These are phyloP conservation scores for Chloroceryle inda DNA, from an alignment of 2,797 vertebrate genomes.

Conservation along the genomic window DNA sequence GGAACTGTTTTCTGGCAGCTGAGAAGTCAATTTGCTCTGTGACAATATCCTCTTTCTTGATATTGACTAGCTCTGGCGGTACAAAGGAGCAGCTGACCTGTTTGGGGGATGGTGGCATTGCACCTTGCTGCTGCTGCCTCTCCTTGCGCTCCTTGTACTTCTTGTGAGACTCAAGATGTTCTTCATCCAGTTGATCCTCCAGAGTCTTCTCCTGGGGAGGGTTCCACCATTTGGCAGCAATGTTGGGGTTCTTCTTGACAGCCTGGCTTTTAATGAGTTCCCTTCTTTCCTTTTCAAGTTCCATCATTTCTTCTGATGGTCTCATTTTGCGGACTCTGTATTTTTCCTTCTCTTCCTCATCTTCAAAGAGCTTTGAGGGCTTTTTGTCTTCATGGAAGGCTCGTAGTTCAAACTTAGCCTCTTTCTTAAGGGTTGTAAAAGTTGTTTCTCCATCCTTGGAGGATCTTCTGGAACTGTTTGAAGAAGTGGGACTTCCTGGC, in stretches of 20 bases:
- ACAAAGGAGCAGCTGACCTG: constrained; percentile 37
- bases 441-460: constrained; percentile 81
- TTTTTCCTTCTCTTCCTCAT: constrained; percentile 86
- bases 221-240: constrained; percentile 97
- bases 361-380: constrained; percentile 92
- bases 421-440: constrained; percentile 84
- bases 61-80: constrained; percentile 54
- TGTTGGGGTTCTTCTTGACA: constrained; percentile 94
- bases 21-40: constrained; percentile 96
- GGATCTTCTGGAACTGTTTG: constrained; percentile 79
- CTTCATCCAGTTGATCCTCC: constrained; percentile 92
- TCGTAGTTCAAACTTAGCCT: constrained; percentile 93
- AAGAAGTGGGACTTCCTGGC: constrained; percentile 80
- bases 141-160: constrained; percentile 96
- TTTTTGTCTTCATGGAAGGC: constrained; percentile 95
- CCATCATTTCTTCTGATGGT: constrained; percentile 91
- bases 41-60: constrained; percentile 89
- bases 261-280: constrained; percentile 96
- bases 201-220: constrained; percentile 92
- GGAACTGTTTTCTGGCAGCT: constrained; percentile 92
- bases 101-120: constrained; percentile 42
- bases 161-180: constrained; percentile 92
- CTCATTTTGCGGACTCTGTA: constrained; percentile 90
- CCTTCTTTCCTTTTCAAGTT: constrained; percentile 94
- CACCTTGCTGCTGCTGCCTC: constrained; percentile 79